Evolutionary conservation across 2,888 invertebrate genomes (phyloP).

Genomic region (Theretra japonica): DNA sequence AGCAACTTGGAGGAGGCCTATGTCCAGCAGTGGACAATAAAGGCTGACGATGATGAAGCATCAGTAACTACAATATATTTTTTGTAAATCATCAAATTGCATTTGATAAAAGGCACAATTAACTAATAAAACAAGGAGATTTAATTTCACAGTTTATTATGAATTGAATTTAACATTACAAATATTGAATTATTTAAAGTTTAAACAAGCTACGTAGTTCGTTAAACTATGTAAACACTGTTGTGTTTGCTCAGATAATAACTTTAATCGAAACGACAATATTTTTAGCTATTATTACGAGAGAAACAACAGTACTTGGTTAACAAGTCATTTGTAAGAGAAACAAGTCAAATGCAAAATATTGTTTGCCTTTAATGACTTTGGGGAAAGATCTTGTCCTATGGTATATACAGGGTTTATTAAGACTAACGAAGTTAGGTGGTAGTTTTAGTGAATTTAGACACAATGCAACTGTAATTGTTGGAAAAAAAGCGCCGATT

Average conservation of each 20-base stretch:
- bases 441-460: no score
- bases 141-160: constrained; percentile 46
- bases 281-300: neutral
- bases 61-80: no score
- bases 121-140: constrained; percentile 35
- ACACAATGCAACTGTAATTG: no score
- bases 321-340: neutral
- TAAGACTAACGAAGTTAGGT: no score
- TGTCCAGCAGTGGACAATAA: no score
- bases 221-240: constrained; percentile 41
- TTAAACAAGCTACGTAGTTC: constrained; percentile 44
- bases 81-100: no score
- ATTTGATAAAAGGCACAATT: neutral
- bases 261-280: constrained; percentile 27
- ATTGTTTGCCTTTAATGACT: neutral
- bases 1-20: no score
- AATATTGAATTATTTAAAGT: constrained; percentile 42
- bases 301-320: neutral
- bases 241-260: constrained; percentile 25
- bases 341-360: neutral
- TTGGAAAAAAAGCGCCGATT: no score
- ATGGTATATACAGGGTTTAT: no score
- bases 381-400: neutral
- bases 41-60: no score
- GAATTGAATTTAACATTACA: constrained; percentile 46